These are phyloP conservation scores for Merluccius polli DNA, from an alignment of 2,797 vertebrate genomes.

Conservation along the genomic window DNA sequence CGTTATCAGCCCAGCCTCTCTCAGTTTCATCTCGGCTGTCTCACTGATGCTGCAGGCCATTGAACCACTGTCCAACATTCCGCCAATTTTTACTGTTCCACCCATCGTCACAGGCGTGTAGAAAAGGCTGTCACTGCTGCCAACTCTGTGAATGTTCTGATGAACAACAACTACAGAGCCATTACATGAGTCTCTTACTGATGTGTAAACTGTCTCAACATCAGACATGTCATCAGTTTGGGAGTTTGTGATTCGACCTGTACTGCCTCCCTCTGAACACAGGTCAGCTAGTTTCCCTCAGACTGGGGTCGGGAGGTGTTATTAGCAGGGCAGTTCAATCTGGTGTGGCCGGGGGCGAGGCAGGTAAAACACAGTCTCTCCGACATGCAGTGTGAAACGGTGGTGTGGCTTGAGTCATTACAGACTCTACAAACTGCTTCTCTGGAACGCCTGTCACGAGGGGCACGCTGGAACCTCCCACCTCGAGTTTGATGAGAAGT, in stretches of 20 bases:
- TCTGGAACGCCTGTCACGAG: neutral
- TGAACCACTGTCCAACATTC: slow-evolving; percentile 28
- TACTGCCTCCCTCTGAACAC: slow-evolving; percentile 19
- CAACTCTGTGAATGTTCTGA: slow-evolving; percentile 17
- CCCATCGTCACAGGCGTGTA: slow-evolving; percentile 13
- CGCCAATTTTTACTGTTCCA: neutral
- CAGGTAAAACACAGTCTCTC: slow-evolving; percentile 16
- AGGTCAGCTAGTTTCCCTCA: slow-evolving; percentile 14
- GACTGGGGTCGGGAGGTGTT: neutral
- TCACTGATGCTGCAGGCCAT: rapidly evolving
- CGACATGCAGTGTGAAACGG: slow-evolving; percentile 11
- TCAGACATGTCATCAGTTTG: neutral
- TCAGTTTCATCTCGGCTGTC: too few species aligned
- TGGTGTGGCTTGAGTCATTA: slow-evolving; percentile 15
- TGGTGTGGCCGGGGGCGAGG: too few species aligned
- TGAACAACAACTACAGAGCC: neutral
- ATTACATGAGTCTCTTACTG: neutral
- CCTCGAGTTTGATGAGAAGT: neutral
- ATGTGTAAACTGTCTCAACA: neutral
- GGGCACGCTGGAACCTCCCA: neutral
- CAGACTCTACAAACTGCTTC: slow-evolving; percentile 18
- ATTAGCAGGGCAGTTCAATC: neutral
- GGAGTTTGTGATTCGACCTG: slow-evolving; percentile 3
- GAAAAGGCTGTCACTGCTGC: slow-evolving; percentile 16
- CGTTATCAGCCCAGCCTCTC: neutral